A percentile compares a stretch with the other conserved stretches of the same genome.
Conservation (phyloP, 2,888 invertebrate species). For the Macrostomum cliftonense region DNA sequence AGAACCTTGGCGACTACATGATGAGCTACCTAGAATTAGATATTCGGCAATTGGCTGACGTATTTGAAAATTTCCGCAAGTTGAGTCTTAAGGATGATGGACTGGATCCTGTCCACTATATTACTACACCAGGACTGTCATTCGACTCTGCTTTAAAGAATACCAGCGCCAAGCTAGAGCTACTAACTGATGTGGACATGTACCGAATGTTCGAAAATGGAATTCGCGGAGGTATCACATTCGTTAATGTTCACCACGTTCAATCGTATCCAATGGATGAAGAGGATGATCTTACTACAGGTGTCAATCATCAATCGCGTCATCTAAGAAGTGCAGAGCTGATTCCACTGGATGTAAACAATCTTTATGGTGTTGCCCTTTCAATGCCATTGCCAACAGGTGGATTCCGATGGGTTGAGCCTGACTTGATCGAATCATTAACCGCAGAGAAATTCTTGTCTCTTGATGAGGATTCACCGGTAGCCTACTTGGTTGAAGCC, state of each 20-base stretch:
- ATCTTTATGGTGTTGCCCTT: constrained; percentile 23
- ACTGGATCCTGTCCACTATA: constrained; percentile 20
- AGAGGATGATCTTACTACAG: constrained; percentile 7
- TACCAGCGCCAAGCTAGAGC: constrained; percentile 17
- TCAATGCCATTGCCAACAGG: constrained; percentile 17
- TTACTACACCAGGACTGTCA: constrained; percentile 19
- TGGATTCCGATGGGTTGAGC: constrained; percentile 17
- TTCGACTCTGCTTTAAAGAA: constrained; percentile 22
- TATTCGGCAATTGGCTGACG: constrained; percentile 21
- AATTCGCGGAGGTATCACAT: constrained; percentile 13
- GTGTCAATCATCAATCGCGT: no score
- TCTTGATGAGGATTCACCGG: no score
- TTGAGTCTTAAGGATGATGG: constrained; percentile 13
- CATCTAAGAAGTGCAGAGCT: not conserved
- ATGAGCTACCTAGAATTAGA: constrained; percentile 18
- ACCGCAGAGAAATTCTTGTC: no score
- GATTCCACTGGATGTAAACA: constrained; percentile 17
- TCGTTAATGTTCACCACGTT: constrained; percentile 17
- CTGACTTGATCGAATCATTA: not conserved
- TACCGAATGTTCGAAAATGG: constrained; percentile 15
- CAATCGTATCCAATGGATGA: constrained; percentile 16
- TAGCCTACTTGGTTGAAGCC: no score
- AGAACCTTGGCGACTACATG: constrained; percentile 17
- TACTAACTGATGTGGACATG: constrained; percentile 20
- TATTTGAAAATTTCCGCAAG: constrained; percentile 22